phyloP scores from a whole-genome alignment of 2,797 vertebrate genomes.

The Urophycis tenuis region DNA sequence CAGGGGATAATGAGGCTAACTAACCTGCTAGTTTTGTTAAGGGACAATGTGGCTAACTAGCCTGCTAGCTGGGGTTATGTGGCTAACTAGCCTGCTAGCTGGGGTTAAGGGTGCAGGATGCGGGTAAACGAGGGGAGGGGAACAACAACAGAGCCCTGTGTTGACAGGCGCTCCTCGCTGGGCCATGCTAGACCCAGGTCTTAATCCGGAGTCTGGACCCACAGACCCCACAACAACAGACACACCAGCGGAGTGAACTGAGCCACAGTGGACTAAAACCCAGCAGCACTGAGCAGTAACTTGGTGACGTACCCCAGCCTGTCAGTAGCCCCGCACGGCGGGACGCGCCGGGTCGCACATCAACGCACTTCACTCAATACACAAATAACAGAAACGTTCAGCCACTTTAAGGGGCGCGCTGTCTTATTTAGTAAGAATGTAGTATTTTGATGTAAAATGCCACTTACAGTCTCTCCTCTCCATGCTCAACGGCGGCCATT shows the following conservation, averaged over 20 bases:
- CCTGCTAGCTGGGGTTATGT: neutral
- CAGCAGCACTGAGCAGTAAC: conserved; percentile 55
- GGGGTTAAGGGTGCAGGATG: conserved; percentile 1
- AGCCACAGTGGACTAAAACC: conserved; percentile 8
- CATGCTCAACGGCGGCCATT: conserved; percentile 86
- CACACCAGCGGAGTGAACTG: neutral
- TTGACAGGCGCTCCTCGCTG: neutral
- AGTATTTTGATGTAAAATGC: conserved; percentile 58
- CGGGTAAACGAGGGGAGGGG: conserved; percentile 1
- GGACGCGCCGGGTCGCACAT: conserved; percentile 60
- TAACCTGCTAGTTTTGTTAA: neutral
- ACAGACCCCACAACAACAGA: neutral
- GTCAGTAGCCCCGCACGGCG: conserved; percentile 63
- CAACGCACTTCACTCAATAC: conserved; percentile 50
- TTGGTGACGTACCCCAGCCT: conserved; percentile 69
- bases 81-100: neutral
- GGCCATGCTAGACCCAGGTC: neutral
- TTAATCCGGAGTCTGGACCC: neutral
- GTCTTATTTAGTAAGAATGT: conserved; percentile 44
- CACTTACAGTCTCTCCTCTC: conserved; percentile 83
- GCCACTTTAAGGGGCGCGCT: conserved; percentile 30
- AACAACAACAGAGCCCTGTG: conserved; percentile 1
- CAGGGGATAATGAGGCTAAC: neutral
- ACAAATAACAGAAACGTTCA: conserved; percentile 54
- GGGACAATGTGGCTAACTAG: neutral